Evolutionary conservation across 2,113 vertebrate genomes (phyloP).

Genomic region (Gracilinanus agilis): DNA sequence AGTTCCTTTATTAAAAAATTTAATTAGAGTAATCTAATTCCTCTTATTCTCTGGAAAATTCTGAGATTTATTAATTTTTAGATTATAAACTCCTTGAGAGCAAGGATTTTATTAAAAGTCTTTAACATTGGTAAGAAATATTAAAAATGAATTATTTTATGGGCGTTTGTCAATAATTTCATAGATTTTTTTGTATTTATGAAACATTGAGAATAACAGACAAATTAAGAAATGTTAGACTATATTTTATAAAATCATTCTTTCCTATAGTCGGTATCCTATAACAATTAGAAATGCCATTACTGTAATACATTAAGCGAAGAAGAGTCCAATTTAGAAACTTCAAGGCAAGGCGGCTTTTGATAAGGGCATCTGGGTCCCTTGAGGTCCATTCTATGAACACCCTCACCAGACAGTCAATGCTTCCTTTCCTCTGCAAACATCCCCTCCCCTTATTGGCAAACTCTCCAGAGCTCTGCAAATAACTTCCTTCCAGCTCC

Average conservation of each 20-base stretch:
- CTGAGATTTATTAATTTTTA: background rate
- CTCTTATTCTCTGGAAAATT: background rate
- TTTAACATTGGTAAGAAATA: conserved; percentile 20
- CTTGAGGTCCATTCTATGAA: background rate
- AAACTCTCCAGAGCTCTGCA: background rate
- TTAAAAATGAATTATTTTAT: conserved; percentile 42
- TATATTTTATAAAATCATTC: conserved; percentile 26
- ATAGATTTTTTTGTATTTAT: conserved; percentile 25
- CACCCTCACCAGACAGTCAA: background rate
- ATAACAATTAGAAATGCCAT: background rate
- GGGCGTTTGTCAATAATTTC: conserved; percentile 13
- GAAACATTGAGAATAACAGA: conserved; percentile 30
- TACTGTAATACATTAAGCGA: background rate
- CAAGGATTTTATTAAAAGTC: conserved; percentile 10
- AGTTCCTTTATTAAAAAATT: background rate
- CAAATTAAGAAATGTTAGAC: conserved; percentile 41
- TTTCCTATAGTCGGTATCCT: conserved; percentile 4
- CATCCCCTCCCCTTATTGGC: background rate
- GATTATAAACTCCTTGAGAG: conserved; percentile 24
- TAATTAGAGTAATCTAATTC: background rate
- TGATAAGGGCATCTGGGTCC: background rate
- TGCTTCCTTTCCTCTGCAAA: background rate
- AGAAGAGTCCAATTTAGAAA: conserved; percentile 46
- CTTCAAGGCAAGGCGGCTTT: conserved; percentile 13
- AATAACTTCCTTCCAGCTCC: background rate